phyloP scores from a whole-genome alignment of 2,888 invertebrate genomes.

The Mesoligia furuncula region DNA sequence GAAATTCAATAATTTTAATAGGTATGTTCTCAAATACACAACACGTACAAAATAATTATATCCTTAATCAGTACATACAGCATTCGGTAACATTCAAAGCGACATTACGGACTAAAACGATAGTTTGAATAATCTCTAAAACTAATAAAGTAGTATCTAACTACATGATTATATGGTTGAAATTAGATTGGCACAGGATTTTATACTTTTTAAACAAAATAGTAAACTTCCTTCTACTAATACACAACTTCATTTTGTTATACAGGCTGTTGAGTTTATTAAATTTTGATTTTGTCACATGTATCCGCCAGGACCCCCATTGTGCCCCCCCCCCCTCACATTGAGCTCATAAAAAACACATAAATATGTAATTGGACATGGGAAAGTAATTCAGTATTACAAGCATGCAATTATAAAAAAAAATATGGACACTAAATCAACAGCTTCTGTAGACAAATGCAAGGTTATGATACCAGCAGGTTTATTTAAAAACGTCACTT shows the following conservation, averaged over 20 bases:
- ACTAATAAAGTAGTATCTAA: constrained; percentile 34
- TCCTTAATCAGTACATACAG: constrained; percentile 49
- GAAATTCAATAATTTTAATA: constrained; percentile 57
- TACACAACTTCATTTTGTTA: neutral
- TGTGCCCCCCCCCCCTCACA: no score
- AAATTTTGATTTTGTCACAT: no score
- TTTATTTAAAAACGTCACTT: neutral
- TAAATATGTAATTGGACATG: neutral
- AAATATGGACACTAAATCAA: neutral
- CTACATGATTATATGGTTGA: constrained; percentile 25
- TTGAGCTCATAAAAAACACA: neutral
- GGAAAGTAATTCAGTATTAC: neutral
- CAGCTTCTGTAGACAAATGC: neutral
- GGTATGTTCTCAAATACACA: constrained; percentile 59
- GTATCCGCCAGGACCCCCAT: neutral
- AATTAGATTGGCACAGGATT: constrained; percentile 54
- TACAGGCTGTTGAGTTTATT: neutral
- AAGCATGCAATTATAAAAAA: neutral
- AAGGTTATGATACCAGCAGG: neutral
- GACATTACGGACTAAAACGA: constrained; percentile 36
- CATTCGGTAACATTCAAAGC: constrained; percentile 58
- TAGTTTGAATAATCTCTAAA: constrained; percentile 33
- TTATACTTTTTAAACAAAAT: neutral
- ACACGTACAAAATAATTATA: constrained; percentile 63
- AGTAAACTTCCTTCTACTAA: neutral